Conservation (phyloP, 2,888 invertebrate species). For the Temnothorax rugatulus region DNA sequence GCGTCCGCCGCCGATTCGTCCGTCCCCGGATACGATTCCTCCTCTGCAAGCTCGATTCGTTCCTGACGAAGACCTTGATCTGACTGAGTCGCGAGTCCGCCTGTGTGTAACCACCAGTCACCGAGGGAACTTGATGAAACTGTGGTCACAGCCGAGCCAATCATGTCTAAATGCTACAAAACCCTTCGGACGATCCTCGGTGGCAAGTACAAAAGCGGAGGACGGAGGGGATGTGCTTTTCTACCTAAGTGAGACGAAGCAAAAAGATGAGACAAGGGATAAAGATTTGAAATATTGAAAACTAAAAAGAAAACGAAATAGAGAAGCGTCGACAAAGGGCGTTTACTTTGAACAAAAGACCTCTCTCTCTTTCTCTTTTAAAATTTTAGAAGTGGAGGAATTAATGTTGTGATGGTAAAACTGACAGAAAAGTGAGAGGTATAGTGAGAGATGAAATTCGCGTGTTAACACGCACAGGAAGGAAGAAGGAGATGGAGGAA, state of each 20-base stretch:
- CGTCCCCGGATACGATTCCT: neutral
- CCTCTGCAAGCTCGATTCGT: neutral
- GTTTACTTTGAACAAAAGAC: neutral
- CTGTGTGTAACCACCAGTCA: neutral
- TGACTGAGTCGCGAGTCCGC: neutral
- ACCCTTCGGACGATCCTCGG: neutral
- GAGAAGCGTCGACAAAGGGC: neutral
- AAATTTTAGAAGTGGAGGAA: no score
- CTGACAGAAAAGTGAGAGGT: constrained; percentile 11
- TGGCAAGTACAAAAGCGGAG: neutral
- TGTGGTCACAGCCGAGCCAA: neutral
- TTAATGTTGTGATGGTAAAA: neutral
- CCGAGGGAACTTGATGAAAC: neutral
- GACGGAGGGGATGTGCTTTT: neutral
- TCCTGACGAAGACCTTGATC: neutral
- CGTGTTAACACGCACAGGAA: neutral
- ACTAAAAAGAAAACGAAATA: neutral
- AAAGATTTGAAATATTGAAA: neutral
- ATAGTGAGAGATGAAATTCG: neutral
- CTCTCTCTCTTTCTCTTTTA: neutral
- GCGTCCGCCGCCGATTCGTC: neutral
- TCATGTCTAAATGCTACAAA: neutral
- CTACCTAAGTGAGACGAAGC: no score
- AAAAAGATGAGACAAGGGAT: neutral
- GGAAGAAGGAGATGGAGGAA: no score